phyloP scores from a whole-genome alignment of 2,888 invertebrate species.

The Drosophila fulvimacula region DNA sequence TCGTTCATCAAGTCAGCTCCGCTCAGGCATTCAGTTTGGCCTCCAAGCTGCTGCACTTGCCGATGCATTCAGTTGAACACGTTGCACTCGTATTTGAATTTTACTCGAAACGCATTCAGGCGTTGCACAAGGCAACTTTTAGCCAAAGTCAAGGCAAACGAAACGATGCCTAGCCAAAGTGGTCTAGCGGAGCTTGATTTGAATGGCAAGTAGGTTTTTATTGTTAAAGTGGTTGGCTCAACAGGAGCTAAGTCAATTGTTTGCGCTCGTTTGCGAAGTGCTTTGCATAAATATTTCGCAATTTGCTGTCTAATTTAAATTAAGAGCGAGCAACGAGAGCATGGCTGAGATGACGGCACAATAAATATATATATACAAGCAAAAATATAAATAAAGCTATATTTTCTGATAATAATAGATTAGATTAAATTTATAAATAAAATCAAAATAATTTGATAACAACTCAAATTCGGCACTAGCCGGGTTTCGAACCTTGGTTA shows the following conservation, averaged over 20 bases:
- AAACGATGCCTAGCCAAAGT: slow-evolving; percentile 38
- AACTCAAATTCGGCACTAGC: too few species aligned
- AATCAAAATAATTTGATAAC: too few species aligned
- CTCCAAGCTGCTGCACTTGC: slow-evolving; percentile 29
- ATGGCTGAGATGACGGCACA: too few species aligned
- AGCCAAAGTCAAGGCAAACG: slow-evolving; percentile 56
- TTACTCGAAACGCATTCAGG: slow-evolving; percentile 48
- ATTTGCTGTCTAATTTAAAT: neutral
- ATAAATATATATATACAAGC: neutral
- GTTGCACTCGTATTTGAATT: slow-evolving; percentile 41
- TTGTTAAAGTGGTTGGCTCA: slow-evolving; percentile 19
- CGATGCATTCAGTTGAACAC: slow-evolving; percentile 48
- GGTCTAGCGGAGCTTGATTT: slow-evolving; percentile 19
- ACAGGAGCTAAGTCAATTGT: slow-evolving; percentile 8
- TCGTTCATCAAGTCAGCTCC: slow-evolving; percentile 37
- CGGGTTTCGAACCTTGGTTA: too few species aligned
- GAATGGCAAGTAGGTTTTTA: slow-evolving; percentile 5
- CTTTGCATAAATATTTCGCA: neutral
- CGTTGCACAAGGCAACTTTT: slow-evolving; percentile 42
- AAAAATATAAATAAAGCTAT: neutral
- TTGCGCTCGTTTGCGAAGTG: neutral
- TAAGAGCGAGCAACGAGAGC: neutral
- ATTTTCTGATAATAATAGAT: neutral
- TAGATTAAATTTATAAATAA: too few species aligned
- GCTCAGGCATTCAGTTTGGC: slow-evolving; percentile 40